phyloP scores from a whole-genome alignment of 2,797 vertebrate species.

The Coranthus polyacanthus region DNA sequence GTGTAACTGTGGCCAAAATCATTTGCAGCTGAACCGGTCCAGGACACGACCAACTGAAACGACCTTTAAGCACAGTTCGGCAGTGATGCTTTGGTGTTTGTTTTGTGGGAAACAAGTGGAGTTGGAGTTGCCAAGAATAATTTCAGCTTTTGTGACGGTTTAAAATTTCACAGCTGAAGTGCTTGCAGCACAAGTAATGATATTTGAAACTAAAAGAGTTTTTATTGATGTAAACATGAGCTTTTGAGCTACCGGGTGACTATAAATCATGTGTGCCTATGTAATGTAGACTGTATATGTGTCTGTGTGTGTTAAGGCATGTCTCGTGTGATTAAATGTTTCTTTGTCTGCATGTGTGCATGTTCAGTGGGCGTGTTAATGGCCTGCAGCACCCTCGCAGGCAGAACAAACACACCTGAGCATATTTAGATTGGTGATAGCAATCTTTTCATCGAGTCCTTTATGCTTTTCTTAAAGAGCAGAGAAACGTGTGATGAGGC shows the following conservation, averaged over 20 bases:
- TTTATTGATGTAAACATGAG: conserved; percentile 27
- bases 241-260: not conserved
- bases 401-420: conserved; percentile 73
- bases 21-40: conserved; percentile 8
- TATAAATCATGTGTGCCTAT: conserved; percentile 28
- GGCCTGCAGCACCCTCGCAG: conserved; percentile 47
- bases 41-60: conserved; percentile 22
- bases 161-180: conserved; percentile 24
- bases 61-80: conserved; percentile 31
- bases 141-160: conserved; percentile 1
- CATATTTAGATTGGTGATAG: conserved; percentile 45
- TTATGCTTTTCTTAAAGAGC: conserved; percentile 31
- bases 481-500: conserved; percentile 48
- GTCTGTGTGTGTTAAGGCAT: conserved; percentile 1
- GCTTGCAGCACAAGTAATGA: conserved; percentile 29
- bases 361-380: conserved; percentile 28
- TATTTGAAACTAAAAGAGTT: conserved; percentile 30
- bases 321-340: conserved; percentile 31
- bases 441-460: conserved; percentile 59
- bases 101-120: not conserved
- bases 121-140: conserved; percentile 28
- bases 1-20: conserved; percentile 25
- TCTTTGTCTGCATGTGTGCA: conserved; percentile 30
- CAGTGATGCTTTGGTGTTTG: conserved; percentile 7
- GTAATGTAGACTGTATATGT: conserved; percentile 2